Conservation (phyloP, 2,888 invertebrate species). For the Dasypogon diadema region DNA sequence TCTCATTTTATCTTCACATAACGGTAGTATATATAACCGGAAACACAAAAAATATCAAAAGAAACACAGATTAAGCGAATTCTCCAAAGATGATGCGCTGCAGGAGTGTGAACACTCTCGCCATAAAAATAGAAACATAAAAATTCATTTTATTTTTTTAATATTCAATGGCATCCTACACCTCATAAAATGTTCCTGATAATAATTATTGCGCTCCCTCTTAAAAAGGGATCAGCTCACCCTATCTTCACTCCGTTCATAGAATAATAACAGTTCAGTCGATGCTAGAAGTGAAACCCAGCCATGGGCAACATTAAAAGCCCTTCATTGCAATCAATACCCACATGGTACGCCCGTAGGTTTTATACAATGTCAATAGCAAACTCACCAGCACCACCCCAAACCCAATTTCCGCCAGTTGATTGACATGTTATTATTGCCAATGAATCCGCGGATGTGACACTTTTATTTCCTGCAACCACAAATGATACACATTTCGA, state of each 20-base stretch:
- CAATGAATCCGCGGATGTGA: conserved; percentile 11
- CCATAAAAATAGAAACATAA: no score
- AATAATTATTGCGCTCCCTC: no score
- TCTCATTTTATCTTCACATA: no score
- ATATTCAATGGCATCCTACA: no score
- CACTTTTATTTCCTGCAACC: conserved; percentile 29
- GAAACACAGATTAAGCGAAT: no score
- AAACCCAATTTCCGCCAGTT: conserved; percentile 1
- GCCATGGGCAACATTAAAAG: background rate
- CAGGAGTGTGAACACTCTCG: no score
- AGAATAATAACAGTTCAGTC: background rate
- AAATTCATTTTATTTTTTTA: no score
- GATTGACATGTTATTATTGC: conserved; percentile 37
- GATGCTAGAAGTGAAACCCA: background rate
- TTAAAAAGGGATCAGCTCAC: background rate
- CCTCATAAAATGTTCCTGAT: no score
- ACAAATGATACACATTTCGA: conserved; percentile 24
- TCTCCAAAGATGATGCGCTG: no score
- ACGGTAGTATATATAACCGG: no score
- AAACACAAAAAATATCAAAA: no score
- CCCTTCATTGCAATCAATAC: conserved; percentile 6
- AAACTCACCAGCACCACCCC: background rate
- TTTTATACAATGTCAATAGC: background rate
- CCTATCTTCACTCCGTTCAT: background rate
- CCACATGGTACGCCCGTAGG: background rate